These are phyloP conservation scores for Bombus cullumanus DNA, from an alignment of 1,140 invertebrate species.

Conservation along the genomic window DNA sequence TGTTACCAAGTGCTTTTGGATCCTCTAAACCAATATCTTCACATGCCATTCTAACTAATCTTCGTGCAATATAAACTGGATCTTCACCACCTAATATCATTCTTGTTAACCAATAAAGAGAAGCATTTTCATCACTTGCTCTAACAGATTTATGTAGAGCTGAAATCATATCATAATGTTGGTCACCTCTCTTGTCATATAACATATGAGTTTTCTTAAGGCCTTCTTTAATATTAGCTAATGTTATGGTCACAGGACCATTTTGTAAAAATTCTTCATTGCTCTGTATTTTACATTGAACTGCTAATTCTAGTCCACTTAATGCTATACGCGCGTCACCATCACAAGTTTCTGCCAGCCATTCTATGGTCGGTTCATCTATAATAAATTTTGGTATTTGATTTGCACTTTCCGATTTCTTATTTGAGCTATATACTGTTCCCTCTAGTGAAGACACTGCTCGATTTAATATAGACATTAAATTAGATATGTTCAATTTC, in stretches of 20 bases:
- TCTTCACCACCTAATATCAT: constrained; percentile 93
- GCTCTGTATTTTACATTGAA: constrained; percentile 83
- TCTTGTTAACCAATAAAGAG: constrained; percentile 92
- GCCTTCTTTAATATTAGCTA: constrained; percentile 86
- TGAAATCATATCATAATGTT: constrained; percentile 93
- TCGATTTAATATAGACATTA: constrained; percentile 86
- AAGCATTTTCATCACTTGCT: constrained; percentile 91
- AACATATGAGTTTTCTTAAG: constrained; percentile 88
- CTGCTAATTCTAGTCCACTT: constrained; percentile 88
- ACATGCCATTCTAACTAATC: constrained; percentile 89
- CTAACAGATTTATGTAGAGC: constrained; percentile 94
- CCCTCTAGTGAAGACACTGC: constrained; percentile 82
- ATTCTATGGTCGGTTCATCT: constrained; percentile 86
- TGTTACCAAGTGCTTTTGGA: constrained; percentile 82
- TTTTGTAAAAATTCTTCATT: constrained; percentile 61
- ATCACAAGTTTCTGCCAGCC: constrained; percentile 90
- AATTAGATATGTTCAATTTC: constrained; percentile 85
- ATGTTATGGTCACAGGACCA: constrained; percentile 81
- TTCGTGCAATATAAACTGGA: constrained; percentile 90
- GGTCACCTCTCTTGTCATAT: constrained; percentile 91
- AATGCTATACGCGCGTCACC: constrained; percentile 92
- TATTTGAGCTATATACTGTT: constrained; percentile 66
- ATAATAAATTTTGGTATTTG: constrained; percentile 79
- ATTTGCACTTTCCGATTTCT: constrained; percentile 30
- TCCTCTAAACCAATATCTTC: constrained; percentile 89